Conservation (phyloP, 2,113 vertebrate genomes). For the Chrysemys picta region DNA sequence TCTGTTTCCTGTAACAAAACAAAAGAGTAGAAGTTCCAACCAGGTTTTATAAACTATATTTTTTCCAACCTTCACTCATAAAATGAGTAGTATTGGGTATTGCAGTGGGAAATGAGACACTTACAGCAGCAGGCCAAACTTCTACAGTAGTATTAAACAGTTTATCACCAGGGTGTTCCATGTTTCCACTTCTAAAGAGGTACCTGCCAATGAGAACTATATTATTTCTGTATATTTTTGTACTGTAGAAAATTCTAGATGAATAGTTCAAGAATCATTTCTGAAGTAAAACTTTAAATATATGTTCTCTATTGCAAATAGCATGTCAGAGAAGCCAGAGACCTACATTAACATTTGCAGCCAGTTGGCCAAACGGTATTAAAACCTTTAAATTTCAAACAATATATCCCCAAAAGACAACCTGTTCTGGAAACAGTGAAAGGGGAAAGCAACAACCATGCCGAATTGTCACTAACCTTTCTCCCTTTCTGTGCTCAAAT, state of each 20-base stretch:
- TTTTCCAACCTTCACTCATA: not conserved
- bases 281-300: not conserved
- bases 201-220: slow-evolving; percentile 74
- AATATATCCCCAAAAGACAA: not conserved
- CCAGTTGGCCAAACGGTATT: not conserved
- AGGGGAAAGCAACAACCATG: not conserved
- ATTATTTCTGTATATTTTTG: slow-evolving; percentile 25
- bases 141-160: slow-evolving; percentile 88
- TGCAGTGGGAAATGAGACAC: slow-evolving; percentile 51
- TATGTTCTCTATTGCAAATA: not conserved
- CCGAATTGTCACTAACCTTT: not conserved
- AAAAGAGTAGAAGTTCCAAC: not conserved
- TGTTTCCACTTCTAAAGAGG: slow-evolving; percentile 86
- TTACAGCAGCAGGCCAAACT: slow-evolving; percentile 82
- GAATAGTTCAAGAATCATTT: not conserved
- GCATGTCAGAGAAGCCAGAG: not conserved
- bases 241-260: not conserved
- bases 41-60: not conserved
- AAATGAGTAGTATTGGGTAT: not conserved
- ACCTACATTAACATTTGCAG: not conserved
- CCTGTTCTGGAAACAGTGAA: not conserved
- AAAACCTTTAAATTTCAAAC: not conserved
- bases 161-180: slow-evolving; percentile 81
- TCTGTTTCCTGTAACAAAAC: slow-evolving; percentile 55
- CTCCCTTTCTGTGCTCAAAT: not conserved